Percentiles rank a stretch among this genome's conserved stretches.
Evolutionary conservation across 2,113 vertebrate genomes (phyloP).

Genomic region (Ahaetulla prasina): DNA sequence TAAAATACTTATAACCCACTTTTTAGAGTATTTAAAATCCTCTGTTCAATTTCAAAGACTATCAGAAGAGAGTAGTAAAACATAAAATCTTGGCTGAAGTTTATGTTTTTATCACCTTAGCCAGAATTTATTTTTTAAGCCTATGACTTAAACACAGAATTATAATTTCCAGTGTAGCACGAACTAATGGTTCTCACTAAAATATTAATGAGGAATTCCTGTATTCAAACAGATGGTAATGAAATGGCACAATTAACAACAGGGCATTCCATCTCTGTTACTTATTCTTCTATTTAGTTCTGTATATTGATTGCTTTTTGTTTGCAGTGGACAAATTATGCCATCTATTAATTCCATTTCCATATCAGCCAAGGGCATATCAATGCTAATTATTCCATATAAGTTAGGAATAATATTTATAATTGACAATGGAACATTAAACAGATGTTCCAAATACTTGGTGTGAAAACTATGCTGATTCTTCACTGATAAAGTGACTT

Average conservation of each 20-base stretch:
- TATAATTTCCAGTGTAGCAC: neutral
- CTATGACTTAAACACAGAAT: neutral
- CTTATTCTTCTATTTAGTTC: conserved; percentile 34
- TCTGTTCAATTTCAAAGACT: neutral
- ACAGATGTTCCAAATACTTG: neutral
- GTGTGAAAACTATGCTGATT: neutral
- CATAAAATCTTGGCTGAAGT: neutral
- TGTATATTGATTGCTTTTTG: conserved; percentile 55
- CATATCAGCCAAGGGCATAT: conserved; percentile 19
- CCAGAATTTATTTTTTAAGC: neutral
- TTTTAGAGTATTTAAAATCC: neutral
- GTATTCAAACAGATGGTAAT: conserved; percentile 28
- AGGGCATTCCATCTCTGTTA: conserved; percentile 11
- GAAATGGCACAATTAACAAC: conserved; percentile 29
- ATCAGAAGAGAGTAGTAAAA: neutral
- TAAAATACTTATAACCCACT: neutral
- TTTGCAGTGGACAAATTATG: conserved; percentile 23
- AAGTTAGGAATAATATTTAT: conserved; percentile 10
- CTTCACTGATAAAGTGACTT: neutral
- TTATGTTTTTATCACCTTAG: neutral
- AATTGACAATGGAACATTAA: conserved; percentile 39
- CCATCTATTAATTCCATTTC: conserved; percentile 43
- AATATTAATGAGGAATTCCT: neutral
- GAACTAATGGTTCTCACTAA: neutral
- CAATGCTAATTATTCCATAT: conserved; percentile 28